Evolutionary conservation across 2,797 vertebrate species (phyloP).

Genomic region (Ctenopoma kingsleyae): DNA sequence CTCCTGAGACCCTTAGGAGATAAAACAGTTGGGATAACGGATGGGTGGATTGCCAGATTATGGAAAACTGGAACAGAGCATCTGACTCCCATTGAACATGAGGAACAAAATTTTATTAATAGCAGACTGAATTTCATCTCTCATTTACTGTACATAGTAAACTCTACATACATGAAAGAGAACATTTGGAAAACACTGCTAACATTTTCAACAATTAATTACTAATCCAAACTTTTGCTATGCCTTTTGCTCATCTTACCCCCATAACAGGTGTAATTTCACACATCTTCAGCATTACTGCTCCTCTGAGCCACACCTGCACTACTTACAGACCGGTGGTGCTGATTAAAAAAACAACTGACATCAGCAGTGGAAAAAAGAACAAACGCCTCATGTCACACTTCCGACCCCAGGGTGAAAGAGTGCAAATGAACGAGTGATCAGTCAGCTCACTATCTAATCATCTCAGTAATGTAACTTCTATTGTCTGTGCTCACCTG

Average conservation of each 20-base stretch:
- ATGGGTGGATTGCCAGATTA: too few species aligned
- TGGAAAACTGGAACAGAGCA: too few species aligned
- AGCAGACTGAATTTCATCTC: not conserved
- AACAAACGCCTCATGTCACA: conserved; percentile 81
- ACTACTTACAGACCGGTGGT: conserved; percentile 74
- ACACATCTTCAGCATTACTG: conserved; percentile 74
- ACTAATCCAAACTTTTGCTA: conserved; percentile 48
- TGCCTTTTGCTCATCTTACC: conserved; percentile 51
- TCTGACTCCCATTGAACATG: too few species aligned
- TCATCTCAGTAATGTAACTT: conserved; percentile 61
- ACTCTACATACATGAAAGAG: not conserved
- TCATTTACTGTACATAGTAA: not conserved
- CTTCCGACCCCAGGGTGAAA: conserved; percentile 77
- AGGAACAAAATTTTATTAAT: not conserved
- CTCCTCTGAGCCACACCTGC: conserved; percentile 78
- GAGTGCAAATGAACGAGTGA: conserved; percentile 85
- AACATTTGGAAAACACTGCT: conserved; percentile 4
- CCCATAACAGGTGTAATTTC: conserved; percentile 67
- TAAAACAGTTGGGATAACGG: too few species aligned
- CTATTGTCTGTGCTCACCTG: conserved; percentile 63
- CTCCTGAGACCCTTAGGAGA: too few species aligned
- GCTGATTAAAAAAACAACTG: conserved; percentile 82
- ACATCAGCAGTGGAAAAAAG: conserved; percentile 81
- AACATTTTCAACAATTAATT: conserved; percentile 5
- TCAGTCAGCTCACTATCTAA: conserved; percentile 68